Evolutionary conservation across 2,797 vertebrate species (phyloP), one percentile per base, ranked within the genome.

Genomic region (Falco peregrinus): DNA sequence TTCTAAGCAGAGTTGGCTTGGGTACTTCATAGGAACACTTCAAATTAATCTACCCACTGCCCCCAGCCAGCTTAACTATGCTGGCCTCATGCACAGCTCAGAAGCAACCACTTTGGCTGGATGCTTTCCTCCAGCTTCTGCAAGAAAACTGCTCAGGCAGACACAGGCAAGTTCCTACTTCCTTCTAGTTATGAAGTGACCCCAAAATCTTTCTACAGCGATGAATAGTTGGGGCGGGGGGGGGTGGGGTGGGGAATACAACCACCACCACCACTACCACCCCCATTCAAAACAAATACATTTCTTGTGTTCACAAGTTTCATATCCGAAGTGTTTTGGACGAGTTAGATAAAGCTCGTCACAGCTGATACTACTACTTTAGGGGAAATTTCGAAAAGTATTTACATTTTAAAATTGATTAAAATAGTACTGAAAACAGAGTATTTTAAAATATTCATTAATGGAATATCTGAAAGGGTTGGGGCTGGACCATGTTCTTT

Each of bases 291-390:
- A 76, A 19, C 16, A 93, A 84, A 80, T 75, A 73, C 10, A 93
- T 87, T 91, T 96, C 67, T 65, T 47, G 93, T 64, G 77, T 74
- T 93, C 84, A 89, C 70, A 89, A 41, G 61, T 73, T 94, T 93
- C 79, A 68, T 51, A 90, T 70, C 10, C 59, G 77, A 81, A 71
- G n/a, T 1, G 5, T 29, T 84, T 60, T 64, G 47, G 22, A 67
- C 48, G 2, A 90, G 28, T 0, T 56, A 31, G 13, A 59, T 56
- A 81, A 86, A 77, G 21, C 3, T 86, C 1, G 2, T 51, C 13
- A 22, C 5, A 37, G 45, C n/a, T 37, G 35, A 11, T 69, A 77
- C 18, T 37, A 53, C 17, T 43, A 8, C 64, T 71, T 64, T 24
- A 68, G 6, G 65, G 28, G 4, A 91, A 79, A 76, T 50, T 76